Evolutionary conservation across 2,888 invertebrate genomes (phyloP).

Genomic region (Pollenia angustigena): DNA sequence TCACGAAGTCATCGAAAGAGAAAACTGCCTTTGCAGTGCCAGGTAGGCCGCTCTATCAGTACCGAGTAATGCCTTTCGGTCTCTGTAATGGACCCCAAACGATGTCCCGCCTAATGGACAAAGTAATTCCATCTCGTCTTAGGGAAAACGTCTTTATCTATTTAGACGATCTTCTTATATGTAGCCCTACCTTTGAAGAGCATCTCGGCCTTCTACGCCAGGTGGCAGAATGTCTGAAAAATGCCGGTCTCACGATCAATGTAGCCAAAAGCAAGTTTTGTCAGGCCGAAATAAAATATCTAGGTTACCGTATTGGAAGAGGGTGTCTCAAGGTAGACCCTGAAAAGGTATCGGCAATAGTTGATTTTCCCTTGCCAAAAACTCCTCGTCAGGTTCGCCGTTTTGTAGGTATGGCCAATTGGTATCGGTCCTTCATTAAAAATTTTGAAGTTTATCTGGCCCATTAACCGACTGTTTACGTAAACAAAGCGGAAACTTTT

Average conservation of each 20-base stretch:
- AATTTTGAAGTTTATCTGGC: no score
- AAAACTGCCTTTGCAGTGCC: no score
- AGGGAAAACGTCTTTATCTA: slow-evolving; percentile 45
- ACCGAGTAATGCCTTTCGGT: background rate
- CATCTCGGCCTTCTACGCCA: background rate
- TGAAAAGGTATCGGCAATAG: slow-evolving; percentile 39
- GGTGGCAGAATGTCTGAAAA: slow-evolving; percentile 13
- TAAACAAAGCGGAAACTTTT: no score
- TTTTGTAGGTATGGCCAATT: slow-evolving; percentile 19
- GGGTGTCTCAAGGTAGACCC: slow-evolving; percentile 42
- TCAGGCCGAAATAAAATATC: slow-evolving; percentile 43
- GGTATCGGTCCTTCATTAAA: no score
- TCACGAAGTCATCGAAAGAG: no score
- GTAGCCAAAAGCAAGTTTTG: no score
- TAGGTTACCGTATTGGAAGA: slow-evolving; percentile 35
- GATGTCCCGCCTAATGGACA: background rate
- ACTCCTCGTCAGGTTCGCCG: slow-evolving; percentile 32
- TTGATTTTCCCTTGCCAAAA: slow-evolving; percentile 49
- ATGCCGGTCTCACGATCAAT: background rate
- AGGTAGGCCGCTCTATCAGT: background rate
- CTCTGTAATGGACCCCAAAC: background rate
- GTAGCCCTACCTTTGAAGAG: background rate
- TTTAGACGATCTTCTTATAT: slow-evolving; percentile 23
- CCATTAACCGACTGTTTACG: no score
- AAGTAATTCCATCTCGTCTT: slow-evolving; percentile 25